Evolutionary conservation across 1,140 invertebrate genomes (phyloP).

Genomic region (Drosophila triauraria): DNA sequence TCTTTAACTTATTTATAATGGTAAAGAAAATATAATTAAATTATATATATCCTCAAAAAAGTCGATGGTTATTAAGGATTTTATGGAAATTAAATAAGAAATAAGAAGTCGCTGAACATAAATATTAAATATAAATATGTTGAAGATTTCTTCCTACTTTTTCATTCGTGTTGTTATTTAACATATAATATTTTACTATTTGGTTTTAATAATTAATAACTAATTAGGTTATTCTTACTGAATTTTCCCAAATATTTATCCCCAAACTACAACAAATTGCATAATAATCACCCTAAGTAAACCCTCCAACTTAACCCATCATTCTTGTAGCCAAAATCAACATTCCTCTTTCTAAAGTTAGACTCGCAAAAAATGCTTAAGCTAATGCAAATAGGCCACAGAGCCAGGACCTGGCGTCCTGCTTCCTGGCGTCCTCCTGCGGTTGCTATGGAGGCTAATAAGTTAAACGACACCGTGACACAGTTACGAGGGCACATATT

Average conservation of each 20-base stretch:
- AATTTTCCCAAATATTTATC: too few relatives aligned
- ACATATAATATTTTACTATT: neutral
- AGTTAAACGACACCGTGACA: slow-evolving; percentile 79
- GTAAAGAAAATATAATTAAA: too few relatives aligned
- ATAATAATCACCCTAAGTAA: neutral
- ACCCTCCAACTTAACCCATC: neutral
- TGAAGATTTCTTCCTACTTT: neutral
- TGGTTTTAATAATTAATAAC: neutral
- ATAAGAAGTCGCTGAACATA: too few relatives aligned
- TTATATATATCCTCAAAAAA: too few relatives aligned
- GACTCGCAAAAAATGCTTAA: slow-evolving; percentile 33
- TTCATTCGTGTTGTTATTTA: too few relatives aligned
- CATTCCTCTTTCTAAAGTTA: neutral
- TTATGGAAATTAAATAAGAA: neutral
- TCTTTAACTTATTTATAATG: too few relatives aligned
- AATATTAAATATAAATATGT: neutral
- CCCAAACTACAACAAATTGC: too few relatives aligned
- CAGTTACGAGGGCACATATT: slow-evolving; percentile 70
- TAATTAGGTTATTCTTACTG: neutral
- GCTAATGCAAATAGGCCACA: slow-evolving; percentile 78
- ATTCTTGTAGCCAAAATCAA: neutral
- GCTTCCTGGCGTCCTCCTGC: slow-evolving; percentile 15
- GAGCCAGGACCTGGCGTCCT: slow-evolving; percentile 37
- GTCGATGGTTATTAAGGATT: neutral
- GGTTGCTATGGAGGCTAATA: slow-evolving; percentile 62